A percentile compares a stretch with the other conserved stretches of the same genome.
Evolutionary conservation across 2,113 vertebrate genomes (phyloP).

Genomic region (Elephas maximus): DNA sequence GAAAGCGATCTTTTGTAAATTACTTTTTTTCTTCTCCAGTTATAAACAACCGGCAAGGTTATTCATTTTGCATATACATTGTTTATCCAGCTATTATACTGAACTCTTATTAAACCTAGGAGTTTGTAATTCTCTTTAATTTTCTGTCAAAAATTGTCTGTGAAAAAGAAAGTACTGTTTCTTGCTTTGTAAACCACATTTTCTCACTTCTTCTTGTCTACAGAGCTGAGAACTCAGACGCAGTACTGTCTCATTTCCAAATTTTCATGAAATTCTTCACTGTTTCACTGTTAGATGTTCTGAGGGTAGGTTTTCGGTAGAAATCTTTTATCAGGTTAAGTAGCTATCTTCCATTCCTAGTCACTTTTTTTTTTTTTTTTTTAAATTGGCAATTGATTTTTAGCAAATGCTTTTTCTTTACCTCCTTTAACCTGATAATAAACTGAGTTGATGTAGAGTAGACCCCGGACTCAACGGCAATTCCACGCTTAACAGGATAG

Average conservation of each 20-base stretch:
- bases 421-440: conserved; percentile 11
- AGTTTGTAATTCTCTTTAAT: neutral
- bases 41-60: neutral
- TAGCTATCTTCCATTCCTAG: neutral
- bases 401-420: conserved; percentile 26
- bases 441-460: too few species aligned
- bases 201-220: neutral
- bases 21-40: conserved; percentile 52
- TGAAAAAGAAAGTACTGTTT: neutral
- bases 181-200: neutral
- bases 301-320: neutral
- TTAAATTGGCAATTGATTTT: neutral
- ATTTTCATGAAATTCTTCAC: neutral
- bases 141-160: neutral
- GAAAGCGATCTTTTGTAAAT: conserved; percentile 2
- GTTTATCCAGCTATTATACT: neutral
- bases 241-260: neutral
- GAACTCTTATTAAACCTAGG: neutral
- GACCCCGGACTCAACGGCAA: too few species aligned
- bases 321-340: conserved; percentile 1
- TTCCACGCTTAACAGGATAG: too few species aligned
- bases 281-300: neutral
- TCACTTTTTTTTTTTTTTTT: neutral
- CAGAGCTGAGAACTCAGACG: neutral
- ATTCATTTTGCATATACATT: neutral